These are phyloP conservation scores for Dicaeum eximium DNA, from an alignment of 2,113 vertebrate species.

Conservation along the genomic window DNA sequence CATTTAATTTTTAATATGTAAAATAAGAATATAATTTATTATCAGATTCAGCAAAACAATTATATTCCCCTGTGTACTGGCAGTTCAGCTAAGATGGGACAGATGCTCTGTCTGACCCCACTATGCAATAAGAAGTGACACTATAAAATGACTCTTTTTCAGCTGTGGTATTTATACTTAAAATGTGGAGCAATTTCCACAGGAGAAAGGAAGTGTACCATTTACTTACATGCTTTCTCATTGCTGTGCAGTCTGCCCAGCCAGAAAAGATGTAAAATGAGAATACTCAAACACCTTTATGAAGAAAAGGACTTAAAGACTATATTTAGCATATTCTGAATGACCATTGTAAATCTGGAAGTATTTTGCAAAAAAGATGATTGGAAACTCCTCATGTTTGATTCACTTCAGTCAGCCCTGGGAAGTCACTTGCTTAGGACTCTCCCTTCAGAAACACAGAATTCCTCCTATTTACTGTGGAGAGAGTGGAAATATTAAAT, in stretches of 20 bases:
- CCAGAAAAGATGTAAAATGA: neutral
- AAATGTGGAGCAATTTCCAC: neutral
- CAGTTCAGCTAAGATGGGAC: neutral
- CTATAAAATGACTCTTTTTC: neutral
- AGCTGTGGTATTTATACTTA: neutral
- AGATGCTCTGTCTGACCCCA: neutral
- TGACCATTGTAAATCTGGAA: neutral
- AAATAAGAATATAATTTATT: neutral
- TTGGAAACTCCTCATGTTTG: neutral
- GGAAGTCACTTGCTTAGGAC: neutral
- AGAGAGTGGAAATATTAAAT: neutral
- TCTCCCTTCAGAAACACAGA: neutral
- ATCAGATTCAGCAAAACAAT: neutral
- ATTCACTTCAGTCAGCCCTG: neutral
- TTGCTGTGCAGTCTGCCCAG: neutral
- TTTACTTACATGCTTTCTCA: neutral
- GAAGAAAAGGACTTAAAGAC: neutral
- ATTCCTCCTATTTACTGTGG: neutral
- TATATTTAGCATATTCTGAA: neutral
- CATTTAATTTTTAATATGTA: neutral
- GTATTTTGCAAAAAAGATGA: neutral
- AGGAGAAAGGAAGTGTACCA: neutral
- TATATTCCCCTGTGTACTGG: neutral
- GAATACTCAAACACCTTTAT: neutral
- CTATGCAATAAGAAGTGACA: neutral